Percentiles rank a stretch among this genome's conserved stretches.
phyloP scores from a whole-genome alignment of 2,797 vertebrate species.

The Antennarius maculatus region DNA sequence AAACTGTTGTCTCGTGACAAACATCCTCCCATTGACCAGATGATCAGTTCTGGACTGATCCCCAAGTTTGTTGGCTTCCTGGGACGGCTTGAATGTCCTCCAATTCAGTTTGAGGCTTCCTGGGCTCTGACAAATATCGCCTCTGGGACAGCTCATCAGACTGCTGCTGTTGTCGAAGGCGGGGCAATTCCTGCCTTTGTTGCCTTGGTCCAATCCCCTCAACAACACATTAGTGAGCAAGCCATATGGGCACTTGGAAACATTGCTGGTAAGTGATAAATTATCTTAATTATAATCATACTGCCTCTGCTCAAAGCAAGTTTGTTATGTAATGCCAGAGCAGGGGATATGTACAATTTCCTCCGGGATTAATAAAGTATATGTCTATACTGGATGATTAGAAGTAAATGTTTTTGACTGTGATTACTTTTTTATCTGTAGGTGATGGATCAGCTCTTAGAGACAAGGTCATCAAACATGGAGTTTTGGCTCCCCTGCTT shows the following conservation, averaged over 20 bases:
- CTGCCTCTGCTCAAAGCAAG: no score
- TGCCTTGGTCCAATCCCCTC: conserved; percentile 87
- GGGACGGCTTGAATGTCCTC: conserved; percentile 82
- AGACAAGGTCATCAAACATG: conserved; percentile 95
- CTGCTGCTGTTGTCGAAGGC: conserved; percentile 92
- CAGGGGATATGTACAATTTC: no score
- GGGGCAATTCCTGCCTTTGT: conserved; percentile 94
- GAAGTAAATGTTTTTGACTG: not conserved
- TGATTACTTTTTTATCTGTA: conserved; percentile 43
- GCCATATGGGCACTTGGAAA: conserved; percentile 98
- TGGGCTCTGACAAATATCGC: conserved; percentile 99
- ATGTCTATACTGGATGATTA: not conserved
- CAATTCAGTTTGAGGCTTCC: conserved; percentile 96
- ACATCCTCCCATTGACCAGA: conserved; percentile 93
- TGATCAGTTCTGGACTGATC: conserved; percentile 92
- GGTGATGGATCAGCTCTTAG: conserved; percentile 93
- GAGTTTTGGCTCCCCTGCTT: conserved; percentile 88
- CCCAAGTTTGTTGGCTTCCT: conserved; percentile 91
- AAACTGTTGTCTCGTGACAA: conserved; percentile 96
- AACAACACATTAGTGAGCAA: conserved; percentile 95
- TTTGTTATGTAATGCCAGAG: no score
- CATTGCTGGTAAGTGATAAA: conserved; percentile 87
- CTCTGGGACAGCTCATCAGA: conserved; percentile 93
- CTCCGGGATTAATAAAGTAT: no score
- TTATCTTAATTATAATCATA: not conserved